A percentile compares a stretch with the other conserved stretches of the same genome.
phyloP scores from a whole-genome alignment of 2,888 invertebrate species.

The Harmothoe impar region DNA sequence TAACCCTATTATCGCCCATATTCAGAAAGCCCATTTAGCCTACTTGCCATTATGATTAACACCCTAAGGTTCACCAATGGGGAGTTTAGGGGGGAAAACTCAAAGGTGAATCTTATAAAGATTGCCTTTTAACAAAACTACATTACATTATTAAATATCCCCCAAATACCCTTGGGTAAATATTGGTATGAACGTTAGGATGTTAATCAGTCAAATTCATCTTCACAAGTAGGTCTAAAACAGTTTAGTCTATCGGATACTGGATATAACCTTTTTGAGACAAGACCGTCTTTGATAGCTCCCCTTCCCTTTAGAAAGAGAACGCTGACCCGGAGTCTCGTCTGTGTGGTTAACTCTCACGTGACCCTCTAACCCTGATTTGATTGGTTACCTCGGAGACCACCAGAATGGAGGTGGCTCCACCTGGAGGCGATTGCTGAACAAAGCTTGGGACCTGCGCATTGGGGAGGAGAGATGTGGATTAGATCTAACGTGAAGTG shows the following conservation, averaged over 20 bases:
- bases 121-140: no score
- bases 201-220: no score
- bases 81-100: no score
- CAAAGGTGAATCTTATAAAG: no score
- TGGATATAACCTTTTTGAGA: neutral
- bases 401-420: slow-evolving; percentile 25
- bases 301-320: neutral
- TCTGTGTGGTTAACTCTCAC: neutral
- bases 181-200: no score
- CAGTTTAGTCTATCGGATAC: neutral
- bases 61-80: no score
- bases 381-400: slow-evolving; percentile 55
- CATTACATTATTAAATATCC: no score
- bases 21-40: neutral
- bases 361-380: slow-evolving; percentile 34
- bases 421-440: slow-evolving; percentile 2
- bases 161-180: no score
- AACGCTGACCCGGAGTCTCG: neutral
- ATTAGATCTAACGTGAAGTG: neutral
- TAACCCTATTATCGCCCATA: neutral
- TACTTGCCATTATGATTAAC: no score
- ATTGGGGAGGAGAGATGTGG: neutral
- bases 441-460: slow-evolving; percentile 43
- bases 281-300: neutral
- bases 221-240: no score